Conservation (phyloP, 2,888 invertebrate species). For the Andrena praecox region DNA sequence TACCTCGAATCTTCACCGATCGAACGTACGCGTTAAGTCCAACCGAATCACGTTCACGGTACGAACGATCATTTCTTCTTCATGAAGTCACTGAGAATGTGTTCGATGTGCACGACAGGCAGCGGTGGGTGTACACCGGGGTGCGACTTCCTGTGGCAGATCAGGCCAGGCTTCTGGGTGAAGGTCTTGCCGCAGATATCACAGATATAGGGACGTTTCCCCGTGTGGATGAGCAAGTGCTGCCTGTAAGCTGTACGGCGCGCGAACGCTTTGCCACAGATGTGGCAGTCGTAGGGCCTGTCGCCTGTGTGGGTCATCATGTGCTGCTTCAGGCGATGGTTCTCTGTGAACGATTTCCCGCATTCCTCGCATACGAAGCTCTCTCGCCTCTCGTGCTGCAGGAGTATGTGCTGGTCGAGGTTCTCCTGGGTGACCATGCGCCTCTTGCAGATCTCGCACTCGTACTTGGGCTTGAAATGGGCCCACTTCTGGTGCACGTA, state of each 20-base stretch:
- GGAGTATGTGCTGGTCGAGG: constrained; percentile 77
- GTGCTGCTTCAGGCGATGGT: constrained; percentile 84
- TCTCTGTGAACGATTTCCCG: constrained; percentile 84
- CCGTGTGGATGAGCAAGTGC: constrained; percentile 72
- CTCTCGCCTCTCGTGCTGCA: constrained; percentile 74
- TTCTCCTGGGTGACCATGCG: constrained; percentile 79
- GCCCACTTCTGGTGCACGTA: constrained; percentile 81
- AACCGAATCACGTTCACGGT: neutral
- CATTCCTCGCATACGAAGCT: constrained; percentile 85
- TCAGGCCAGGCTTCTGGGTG: constrained; percentile 72
- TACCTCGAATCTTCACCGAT: neutral
- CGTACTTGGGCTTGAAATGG: constrained; percentile 79
- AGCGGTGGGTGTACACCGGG: constrained; percentile 71
- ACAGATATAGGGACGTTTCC: constrained; percentile 72
- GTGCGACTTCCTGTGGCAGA: constrained; percentile 76
- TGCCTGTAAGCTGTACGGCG: constrained; percentile 72
- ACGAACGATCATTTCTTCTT: constrained; percentile 64
- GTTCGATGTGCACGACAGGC: constrained; percentile 73
- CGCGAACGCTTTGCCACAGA: constrained; percentile 83
- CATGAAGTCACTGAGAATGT: constrained; percentile 74
- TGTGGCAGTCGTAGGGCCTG: constrained; percentile 83
- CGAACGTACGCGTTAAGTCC: neutral
- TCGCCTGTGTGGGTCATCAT: constrained; percentile 85
- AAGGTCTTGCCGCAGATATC: constrained; percentile 75
- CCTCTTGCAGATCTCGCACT: constrained; percentile 77